Conservation (phyloP, 2,797 vertebrate genomes). For the Pseudocheirus occidentalis region DNA sequence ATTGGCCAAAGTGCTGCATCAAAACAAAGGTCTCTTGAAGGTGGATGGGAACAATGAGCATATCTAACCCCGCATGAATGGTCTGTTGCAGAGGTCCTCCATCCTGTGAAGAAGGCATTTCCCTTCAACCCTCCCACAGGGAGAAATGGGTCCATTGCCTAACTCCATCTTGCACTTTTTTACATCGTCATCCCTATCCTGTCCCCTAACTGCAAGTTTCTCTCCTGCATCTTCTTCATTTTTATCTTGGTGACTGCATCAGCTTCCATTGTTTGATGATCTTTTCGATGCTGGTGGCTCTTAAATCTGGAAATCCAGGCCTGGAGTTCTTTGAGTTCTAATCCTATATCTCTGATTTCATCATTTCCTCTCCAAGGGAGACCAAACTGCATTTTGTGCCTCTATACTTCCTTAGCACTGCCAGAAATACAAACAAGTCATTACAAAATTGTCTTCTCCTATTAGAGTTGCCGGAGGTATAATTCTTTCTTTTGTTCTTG, state of each 20-base stretch:
- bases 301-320: neutral
- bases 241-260: neutral
- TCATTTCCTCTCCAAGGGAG: neutral
- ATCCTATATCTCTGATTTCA: neutral
- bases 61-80: neutral
- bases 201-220: neutral
- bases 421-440: neutral
- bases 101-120: neutral
- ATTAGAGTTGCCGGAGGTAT: neutral
- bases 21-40: neutral
- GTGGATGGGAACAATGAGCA: neutral
- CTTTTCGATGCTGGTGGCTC: neutral
- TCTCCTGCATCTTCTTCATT: neutral
- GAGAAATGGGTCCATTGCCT: neutral
- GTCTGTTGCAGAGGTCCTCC: neutral
- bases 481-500: neutral
- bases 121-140: neutral
- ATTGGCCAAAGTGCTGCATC: neutral
- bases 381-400: neutral
- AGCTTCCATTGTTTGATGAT: neutral
- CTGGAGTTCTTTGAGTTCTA: neutral
- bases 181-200: neutral
- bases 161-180: neutral
- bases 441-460: neutral
- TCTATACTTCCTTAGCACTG: neutral